A percentile compares a stretch with the other conserved stretches of the same genome.
phyloP scores from a whole-genome alignment of 2,797 vertebrate species.

The Helostoma temminkii region DNA sequence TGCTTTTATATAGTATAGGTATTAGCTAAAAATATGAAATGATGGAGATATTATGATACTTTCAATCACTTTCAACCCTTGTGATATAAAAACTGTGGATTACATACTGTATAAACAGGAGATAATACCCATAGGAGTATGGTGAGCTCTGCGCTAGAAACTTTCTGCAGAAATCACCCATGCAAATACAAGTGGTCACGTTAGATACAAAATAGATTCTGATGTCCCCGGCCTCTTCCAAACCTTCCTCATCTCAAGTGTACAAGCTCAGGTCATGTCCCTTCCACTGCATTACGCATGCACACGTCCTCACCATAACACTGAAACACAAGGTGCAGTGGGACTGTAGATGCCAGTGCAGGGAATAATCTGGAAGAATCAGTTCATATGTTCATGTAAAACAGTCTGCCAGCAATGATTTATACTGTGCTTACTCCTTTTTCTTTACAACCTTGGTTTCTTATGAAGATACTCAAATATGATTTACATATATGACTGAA shows the following conservation, averaged over 20 bases:
- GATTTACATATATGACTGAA: too few relatives aligned
- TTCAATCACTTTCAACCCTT: too few relatives aligned
- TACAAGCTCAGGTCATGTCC: slow-evolving; percentile 47
- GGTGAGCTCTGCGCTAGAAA: background rate
- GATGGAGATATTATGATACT: too few relatives aligned
- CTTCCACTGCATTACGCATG: slow-evolving; percentile 64
- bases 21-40: too few relatives aligned
- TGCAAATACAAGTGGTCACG: slow-evolving; percentile 6
- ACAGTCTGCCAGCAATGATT: too few relatives aligned
- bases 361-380: slow-evolving; percentile 14
- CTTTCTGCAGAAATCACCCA: background rate
- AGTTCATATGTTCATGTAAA: slow-evolving; percentile 8
- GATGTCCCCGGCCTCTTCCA: slow-evolving; percentile 1
- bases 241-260: slow-evolving; percentile 26
- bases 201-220: slow-evolving; percentile 36
- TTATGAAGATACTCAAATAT: background rate
- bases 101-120: background rate
- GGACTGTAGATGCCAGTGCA: slow-evolving; percentile 54
- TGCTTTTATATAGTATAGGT: too few relatives aligned
- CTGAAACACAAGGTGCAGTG: slow-evolving; percentile 48
- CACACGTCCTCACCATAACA: slow-evolving; percentile 45
- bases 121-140: background rate
- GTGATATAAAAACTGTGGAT: too few relatives aligned
- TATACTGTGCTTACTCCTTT: background rate
- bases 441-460: background rate